Evolutionary conservation across 2,888 invertebrate species (phyloP), one percentile per base, ranked within the genome.

Genomic region (Cephus runcator): DNA sequence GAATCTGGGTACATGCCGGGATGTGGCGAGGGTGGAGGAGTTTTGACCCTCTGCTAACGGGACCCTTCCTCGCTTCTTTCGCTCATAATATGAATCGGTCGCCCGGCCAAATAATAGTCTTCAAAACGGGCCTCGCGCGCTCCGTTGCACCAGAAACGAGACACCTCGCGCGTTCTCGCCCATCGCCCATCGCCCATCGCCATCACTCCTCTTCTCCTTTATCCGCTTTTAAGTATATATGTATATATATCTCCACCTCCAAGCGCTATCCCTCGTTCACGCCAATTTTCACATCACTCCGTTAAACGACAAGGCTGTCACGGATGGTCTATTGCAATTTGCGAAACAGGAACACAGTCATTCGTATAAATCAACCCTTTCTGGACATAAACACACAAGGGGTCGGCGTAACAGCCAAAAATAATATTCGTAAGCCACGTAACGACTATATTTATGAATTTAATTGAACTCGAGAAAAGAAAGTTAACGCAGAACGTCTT

Each of bases 31-130:
- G 75, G 69, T 73, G 88, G 85, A 87, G 86, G 85, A 88, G 87
- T 88, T 89, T 88, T 90, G 90, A 89, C 88, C 89, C 90, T 88
- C 82, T 85, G 88, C 89, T 90, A 90, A 90, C 90, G 90, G 90
- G 90, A 90, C 88, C 89, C 88, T 88, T 89, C 89, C 83, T 88
- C 89, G 88, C 89, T 89, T 88, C 87, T 83, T 83, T 89, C 85
- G 86, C 86, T 88, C 86, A 84, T 88, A 89, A 89, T 87, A 87
- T 88, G 85, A 88, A 88, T 88, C 86, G 88, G 79, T 86, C 83
- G 85, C 71, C 71, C 12, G 79, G 79, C 82, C 85, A 88, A 89
- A 90, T 90, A 88, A 90, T 90, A 90, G 88, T 86, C 86, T 87
- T 87, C 85, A 85, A 81, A 84, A 80, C 82, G 79, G 80, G 75